Conservation (phyloP, 1,140 invertebrate species). For the Rhysida immarginata region DNA sequence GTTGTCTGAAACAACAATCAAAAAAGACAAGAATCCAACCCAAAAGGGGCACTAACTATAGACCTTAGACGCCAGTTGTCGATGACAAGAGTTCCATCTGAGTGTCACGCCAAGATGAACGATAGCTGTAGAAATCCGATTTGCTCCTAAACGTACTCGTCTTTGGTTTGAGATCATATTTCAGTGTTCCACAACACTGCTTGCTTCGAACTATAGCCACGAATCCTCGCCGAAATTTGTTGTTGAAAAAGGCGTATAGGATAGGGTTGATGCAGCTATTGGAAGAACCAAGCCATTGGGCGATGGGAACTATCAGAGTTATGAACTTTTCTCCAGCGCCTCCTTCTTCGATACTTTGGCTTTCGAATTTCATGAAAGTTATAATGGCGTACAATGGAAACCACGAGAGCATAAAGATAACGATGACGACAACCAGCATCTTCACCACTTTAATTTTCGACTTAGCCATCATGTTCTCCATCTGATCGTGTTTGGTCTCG, state of each 20-base stretch:
- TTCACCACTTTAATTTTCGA: constrained; percentile 72
- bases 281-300: constrained; percentile 88
- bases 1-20: not conserved
- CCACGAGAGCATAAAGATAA: constrained; percentile 89
- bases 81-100: constrained; percentile 4
- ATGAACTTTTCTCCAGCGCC: constrained; percentile 41
- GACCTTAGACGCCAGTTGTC: not conserved
- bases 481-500: constrained; percentile 76
- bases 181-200: constrained; percentile 47
- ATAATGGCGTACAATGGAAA: constrained; percentile 83
- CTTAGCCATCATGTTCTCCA: constrained; percentile 41
- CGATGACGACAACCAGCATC: constrained; percentile 89
- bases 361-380: constrained; percentile 56
- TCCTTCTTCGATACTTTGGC: constrained; percentile 33
- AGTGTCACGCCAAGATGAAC: not conserved
- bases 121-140: constrained; percentile 4
- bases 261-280: constrained; percentile 96
- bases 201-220: constrained; percentile 69
- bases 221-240: constrained; percentile 87
- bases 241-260: constrained; percentile 94
- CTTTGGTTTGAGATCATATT: constrained; percentile 9
- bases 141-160: constrained; percentile 8
- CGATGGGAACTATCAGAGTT: constrained; percentile 64
- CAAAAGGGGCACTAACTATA: no score
- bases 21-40: not conserved